Base-by-base conservation (phyloP, 2,113 vertebrate genomes). In the Indicator maculatus region DNA sequence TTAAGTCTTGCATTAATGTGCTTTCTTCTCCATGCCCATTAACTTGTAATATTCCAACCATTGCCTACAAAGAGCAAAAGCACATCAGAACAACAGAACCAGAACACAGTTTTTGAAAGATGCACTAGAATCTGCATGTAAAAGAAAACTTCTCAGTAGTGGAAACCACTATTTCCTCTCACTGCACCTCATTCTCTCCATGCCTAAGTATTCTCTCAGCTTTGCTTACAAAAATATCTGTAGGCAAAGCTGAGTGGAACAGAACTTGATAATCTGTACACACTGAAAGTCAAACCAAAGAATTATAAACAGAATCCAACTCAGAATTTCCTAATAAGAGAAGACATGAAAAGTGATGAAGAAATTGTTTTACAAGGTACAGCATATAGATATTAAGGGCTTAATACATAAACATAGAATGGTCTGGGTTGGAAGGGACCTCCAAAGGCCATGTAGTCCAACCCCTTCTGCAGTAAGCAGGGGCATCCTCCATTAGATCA, bases 1-100 rank as follows among this genome's bases (percentile, higher is more conserved):
- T 99, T 74, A 99, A 98, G 96, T 99, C 99, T 52, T 99, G 99
- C 98, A 98, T 99, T 92, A 99, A 97, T 8, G 98, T 97, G 85
- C 98, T 99, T 94, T 99, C 99, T 96, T 99, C 98, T 93, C 98
- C 98, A 30, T 98, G 98, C 73, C 98, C 99, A 93, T 99, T 99
- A 58, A 99, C 98, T 97, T 99, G 99, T 89, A 99, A 97, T 96
- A 99, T 99, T 86, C 98, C 99, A 82, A 99, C 98, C 99, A 99
- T 99, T 59, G 99, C 99, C 99, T 99, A 93, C 33, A 97, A 92
- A 96, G 67, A 91, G 50, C 45, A 90, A 92, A 84, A 86, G 36
- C 14, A 23, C 4, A 90, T 65, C 23, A 96, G 67, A 72, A 63
- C 81, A 91, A 78, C 17, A 55, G 86, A 52, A 70, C 5, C 33